phyloP scores from a whole-genome alignment of 2,888 invertebrate genomes.

The Apotomis betuletana region DNA sequence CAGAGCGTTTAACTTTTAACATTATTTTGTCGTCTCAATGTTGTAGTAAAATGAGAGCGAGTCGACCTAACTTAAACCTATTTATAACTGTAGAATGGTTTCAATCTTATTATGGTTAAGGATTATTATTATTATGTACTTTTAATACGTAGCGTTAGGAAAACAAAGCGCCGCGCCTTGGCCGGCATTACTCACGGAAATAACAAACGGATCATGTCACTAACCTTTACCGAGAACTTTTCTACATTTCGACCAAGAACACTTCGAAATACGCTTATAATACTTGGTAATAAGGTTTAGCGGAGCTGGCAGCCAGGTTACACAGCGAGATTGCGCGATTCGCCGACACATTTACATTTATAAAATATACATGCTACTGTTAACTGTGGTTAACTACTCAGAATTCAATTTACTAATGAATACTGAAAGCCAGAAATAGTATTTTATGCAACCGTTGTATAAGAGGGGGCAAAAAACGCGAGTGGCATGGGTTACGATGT shows the following conservation, averaged over 20 bases:
- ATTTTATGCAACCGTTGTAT: no score
- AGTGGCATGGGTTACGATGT: no score
- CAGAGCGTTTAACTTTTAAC: not conserved
- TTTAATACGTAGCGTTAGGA: slow-evolving; percentile 8
- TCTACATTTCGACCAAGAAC: slow-evolving; percentile 6
- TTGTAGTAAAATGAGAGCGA: no score
- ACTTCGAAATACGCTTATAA: not conserved
- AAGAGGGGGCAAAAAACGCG: no score
- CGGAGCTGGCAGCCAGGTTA: not conserved
- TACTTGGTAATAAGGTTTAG: not conserved
- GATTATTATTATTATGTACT: not conserved
- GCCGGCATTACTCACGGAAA: slow-evolving; percentile 27
- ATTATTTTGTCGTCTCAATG: no score
- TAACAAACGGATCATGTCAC: slow-evolving; percentile 32
- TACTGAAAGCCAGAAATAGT: no score
- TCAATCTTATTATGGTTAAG: not conserved
- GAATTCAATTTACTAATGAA: not conserved
- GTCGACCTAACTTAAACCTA: no score
- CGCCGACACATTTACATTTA: slow-evolving; percentile 12
- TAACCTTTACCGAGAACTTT: slow-evolving; percentile 24
- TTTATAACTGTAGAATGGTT: not conserved
- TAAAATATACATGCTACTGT: slow-evolving; percentile 17
- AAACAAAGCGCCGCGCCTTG: slow-evolving; percentile 1
- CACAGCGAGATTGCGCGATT: slow-evolving; percentile 9
- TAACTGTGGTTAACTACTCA: not conserved